Percentiles rank a stretch among this genome's conserved stretches.
Evolutionary conservation across 2,113 vertebrate species (phyloP).

Genomic region (Thamnophis sirtalis): DNA sequence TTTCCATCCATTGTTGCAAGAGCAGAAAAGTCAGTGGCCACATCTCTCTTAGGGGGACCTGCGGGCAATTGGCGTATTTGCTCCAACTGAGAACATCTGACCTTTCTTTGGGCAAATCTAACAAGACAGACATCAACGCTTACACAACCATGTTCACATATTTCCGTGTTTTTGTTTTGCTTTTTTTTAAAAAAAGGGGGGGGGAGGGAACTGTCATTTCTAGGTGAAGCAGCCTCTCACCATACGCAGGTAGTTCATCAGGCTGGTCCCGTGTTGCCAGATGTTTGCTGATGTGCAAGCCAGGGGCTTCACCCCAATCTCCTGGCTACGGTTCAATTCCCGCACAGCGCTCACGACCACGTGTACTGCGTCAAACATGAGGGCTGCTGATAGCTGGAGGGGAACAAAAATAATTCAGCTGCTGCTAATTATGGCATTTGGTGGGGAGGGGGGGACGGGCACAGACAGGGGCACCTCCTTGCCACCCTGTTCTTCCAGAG

Average conservation of each 20-base stretch:
- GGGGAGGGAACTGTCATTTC: neutral
- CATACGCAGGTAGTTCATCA: constrained; percentile 93
- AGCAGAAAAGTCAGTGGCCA: neutral
- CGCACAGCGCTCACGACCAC: constrained; percentile 85
- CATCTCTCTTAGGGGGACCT: neutral
- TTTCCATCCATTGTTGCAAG: neutral
- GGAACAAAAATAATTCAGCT: neutral
- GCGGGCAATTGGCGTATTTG: neutral
- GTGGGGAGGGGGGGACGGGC: neutral
- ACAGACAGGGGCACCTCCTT: neutral
- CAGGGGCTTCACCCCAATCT: constrained; percentile 83
- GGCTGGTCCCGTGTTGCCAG: constrained; percentile 90
- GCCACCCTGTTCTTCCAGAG: neutral
- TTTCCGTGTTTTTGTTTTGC: neutral
- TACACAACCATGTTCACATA: neutral
- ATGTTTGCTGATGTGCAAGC: constrained; percentile 84
- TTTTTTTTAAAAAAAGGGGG: neutral
- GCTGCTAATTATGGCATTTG: neutral
- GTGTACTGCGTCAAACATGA: constrained; percentile 87
- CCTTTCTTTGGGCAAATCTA: neutral
- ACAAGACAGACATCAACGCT: neutral
- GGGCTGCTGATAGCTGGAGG: constrained; percentile 78
- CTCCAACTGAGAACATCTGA: neutral
- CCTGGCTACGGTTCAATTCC: constrained; percentile 88
- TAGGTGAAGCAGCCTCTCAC: constrained; percentile 54